Base-by-base conservation (phyloP, 2,888 invertebrate genomes). In the Criorhina ranunculi region DNA sequence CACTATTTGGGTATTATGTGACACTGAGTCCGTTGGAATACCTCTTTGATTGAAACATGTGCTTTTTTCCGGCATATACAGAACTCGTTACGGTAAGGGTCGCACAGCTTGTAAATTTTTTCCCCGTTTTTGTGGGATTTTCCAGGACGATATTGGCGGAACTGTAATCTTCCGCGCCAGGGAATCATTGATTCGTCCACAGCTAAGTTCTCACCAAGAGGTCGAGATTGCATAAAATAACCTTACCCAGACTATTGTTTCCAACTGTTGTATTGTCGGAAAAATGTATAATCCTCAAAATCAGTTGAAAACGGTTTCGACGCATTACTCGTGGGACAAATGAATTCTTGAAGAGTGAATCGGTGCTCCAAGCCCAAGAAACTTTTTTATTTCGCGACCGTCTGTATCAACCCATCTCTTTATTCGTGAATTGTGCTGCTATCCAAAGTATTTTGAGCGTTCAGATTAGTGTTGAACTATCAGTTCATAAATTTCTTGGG, bases 1-100 rank as follows among this genome's bases (percentile, higher is more conserved):
- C 33, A 35, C 35, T 46, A 64, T 64, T 49, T 64, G 49, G 31
- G 64, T 64, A 35, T 49, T 64, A 19, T 64, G 64, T 17, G 64
- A 64, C 17, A 17, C n/a, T 17, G 33, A 49, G 9, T n/a, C 5
- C 15, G 62, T 44, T 31, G 62, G 15, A 46, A 46, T 44, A 33
- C 31, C 62, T 62, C 62, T 44, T 44, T 15, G 44, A 15, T 44
- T 44, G 12, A 3, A 15, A 15, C 15, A 29, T 5, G 33, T 44
- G 1, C 1, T 44, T 44, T 44, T 44, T 44, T 17, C 44, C 44
- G 15, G 44, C 44, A 33, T 33, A 33, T 2, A 44, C 15, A 6
- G 44, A 44, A 15, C n/a, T 44, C 5, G 44, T 12, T n/a, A n/a
- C n/a, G n/a, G n/a, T 44, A 44, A 12, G 44, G 51, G 19, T 51